These are phyloP conservation scores for Campoletis sonorensis DNA, from an alignment of 1,140 invertebrate species.

Conservation along the genomic window DNA sequence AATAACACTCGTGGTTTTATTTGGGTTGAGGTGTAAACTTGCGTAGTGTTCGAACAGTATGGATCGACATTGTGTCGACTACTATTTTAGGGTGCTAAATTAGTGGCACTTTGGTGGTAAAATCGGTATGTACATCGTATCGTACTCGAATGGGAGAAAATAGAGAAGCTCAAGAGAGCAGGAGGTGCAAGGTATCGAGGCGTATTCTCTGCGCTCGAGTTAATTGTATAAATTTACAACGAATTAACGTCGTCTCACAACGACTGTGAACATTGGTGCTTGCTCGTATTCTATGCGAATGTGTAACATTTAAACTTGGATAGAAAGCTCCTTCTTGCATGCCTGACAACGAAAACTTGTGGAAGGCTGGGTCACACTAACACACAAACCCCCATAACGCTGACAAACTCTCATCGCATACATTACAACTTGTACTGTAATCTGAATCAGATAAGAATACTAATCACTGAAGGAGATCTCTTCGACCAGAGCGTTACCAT, in stretches of 20 bases:
- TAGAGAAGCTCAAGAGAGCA: neutral
- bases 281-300: slow-evolving; percentile 8
- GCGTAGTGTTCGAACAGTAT: neutral
- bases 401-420: slow-evolving; percentile 21
- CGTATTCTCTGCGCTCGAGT: slow-evolving; percentile 37
- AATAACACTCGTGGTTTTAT: neutral
- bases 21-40: neutral
- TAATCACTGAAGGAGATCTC: neutral
- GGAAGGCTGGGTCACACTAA: neutral
- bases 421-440: slow-evolving; percentile 24
- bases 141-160: neutral
- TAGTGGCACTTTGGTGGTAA: neutral
- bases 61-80: neutral
- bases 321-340: slow-evolving; percentile 15
- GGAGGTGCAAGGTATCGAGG: slow-evolving; percentile 1
- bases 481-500: neutral
- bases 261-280: neutral
- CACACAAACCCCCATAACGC: slow-evolving; percentile 10
- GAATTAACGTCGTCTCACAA: slow-evolving; percentile 39
- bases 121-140: neutral
- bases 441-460: slow-evolving; percentile 23
- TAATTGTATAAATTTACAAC: slow-evolving; percentile 56
- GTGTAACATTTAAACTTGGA: slow-evolving; percentile 20
- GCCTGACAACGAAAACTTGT: slow-evolving; percentile 22
- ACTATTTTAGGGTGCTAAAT: neutral